Conservation (phyloP, 2,888 invertebrate species). For the Schizaphis graminum region DNA sequence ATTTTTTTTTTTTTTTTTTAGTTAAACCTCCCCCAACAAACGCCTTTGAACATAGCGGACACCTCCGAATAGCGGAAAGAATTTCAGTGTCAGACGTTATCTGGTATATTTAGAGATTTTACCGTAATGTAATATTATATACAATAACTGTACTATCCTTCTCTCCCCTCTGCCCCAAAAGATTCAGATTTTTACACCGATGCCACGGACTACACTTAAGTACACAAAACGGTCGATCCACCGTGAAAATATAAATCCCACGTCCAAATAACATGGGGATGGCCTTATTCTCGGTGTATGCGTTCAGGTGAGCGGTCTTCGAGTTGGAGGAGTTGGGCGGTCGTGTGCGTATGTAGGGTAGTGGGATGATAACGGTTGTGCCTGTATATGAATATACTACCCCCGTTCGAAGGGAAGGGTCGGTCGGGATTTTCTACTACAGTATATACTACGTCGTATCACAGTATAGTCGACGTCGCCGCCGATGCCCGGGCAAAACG, state of each 20-base stretch:
- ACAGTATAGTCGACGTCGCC: neutral
- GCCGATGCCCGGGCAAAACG: constrained; percentile 56
- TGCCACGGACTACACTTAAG: neutral
- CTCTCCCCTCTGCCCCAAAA: neutral
- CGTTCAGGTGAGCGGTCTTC: neutral
- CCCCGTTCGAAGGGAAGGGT: neutral
- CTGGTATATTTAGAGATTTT: neutral
- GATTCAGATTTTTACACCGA: neutral
- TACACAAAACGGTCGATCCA: neutral
- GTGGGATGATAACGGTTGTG: constrained; percentile 5
- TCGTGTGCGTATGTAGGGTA: neutral
- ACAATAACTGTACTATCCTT: neutral
- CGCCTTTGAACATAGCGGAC: no score
- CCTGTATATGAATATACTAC: neutral
- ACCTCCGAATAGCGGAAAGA: neutral
- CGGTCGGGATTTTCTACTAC: neutral
- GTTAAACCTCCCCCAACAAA: neutral
- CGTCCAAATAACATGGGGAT: neutral
- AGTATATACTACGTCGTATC: constrained; percentile 2
- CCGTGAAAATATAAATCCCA: neutral
- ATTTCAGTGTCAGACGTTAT: neutral
- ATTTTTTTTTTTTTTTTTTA: neutral
- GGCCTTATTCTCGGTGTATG: neutral
- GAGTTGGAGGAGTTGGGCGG: neutral
- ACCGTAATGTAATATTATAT: neutral